A percentile compares a stretch with the other conserved stretches of the same genome.
phyloP scores from a whole-genome alignment of 2,113 vertebrate species.

The Reinhardtius hippoglossoides region DNA sequence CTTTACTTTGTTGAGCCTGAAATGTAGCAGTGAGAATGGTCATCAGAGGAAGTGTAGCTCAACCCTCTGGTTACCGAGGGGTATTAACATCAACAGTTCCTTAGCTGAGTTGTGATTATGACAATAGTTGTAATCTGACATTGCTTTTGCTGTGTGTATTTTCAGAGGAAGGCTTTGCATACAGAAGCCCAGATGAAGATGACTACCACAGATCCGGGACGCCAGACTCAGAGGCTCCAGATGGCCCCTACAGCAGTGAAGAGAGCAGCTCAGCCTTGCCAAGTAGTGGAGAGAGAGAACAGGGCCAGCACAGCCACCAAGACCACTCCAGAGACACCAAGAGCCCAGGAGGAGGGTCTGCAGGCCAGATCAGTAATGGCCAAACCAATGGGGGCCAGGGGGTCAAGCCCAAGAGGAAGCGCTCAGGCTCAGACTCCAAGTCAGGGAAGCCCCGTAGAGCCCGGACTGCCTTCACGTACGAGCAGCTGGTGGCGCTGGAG shows the following conservation, averaged over 20 bases:
- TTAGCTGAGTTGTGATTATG: neutral
- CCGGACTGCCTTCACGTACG: slow-evolving; percentile 95
- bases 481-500: slow-evolving; percentile 95
- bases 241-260: slow-evolving; percentile 85
- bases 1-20: neutral
- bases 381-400: slow-evolving; percentile 68
- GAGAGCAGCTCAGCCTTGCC: slow-evolving; percentile 83
- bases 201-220: slow-evolving; percentile 79
- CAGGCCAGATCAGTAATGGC: slow-evolving; percentile 37
- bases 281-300: slow-evolving; percentile 70
- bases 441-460: slow-evolving; percentile 93
- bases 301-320: slow-evolving; percentile 69
- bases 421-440: slow-evolving; percentile 92
- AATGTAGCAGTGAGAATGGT: neutral
- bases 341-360: slow-evolving; percentile 68
- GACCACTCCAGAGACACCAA: slow-evolving; percentile 73
- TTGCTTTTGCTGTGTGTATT: slow-evolving; percentile 22
- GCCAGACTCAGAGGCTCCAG: slow-evolving; percentile 84
- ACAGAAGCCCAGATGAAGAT: slow-evolving; percentile 82
- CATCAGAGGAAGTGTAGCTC: neutral
- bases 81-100: neutral
- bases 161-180: slow-evolving; percentile 83
- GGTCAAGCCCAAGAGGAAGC: slow-evolving; percentile 90
- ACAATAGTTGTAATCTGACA: neutral
- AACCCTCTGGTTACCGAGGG: neutral